Percentiles rank a stretch among this genome's conserved stretches.
Conservation (phyloP, 1,140 invertebrate species). For the Panagrolaimus sp. region DNA sequence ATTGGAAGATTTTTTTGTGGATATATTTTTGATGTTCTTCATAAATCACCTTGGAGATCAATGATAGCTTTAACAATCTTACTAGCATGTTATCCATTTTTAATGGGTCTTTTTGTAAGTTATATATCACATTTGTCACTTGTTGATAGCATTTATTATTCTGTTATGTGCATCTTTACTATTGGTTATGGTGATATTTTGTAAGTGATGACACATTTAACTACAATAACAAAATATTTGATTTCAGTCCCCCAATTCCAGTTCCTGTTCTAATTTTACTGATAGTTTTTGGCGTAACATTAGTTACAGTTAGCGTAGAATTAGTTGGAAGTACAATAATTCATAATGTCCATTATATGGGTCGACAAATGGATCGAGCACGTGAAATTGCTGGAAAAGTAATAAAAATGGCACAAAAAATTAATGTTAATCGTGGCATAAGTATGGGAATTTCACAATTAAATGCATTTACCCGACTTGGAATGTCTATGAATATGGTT, state of each 20-base stretch:
- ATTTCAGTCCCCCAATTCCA: conserved; percentile 23
- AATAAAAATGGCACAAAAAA: conserved; percentile 26
- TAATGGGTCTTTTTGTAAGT: conserved; percentile 13
- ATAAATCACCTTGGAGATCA: neutral
- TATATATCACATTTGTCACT: neutral
- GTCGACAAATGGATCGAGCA: conserved; percentile 24
- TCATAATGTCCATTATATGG: conserved; percentile 31
- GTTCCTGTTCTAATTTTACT: conserved; percentile 20
- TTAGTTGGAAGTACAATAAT: conserved; percentile 20
- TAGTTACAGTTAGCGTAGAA: conserved; percentile 26
- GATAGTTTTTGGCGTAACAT: conserved; percentile 21
- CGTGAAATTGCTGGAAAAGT: neutral
- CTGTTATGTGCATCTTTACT: conserved; percentile 23
- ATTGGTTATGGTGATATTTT: conserved; percentile 27
- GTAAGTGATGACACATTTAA: conserved; percentile 9
- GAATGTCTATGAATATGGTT: conserved; percentile 6
- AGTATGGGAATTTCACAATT: conserved; percentile 18
- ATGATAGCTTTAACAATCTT: conserved; percentile 15
- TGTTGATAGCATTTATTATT: conserved; percentile 22
- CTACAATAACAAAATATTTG: neutral
- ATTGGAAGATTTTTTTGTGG: conserved; percentile 25
- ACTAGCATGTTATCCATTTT: conserved; percentile 21
- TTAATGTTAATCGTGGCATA: conserved; percentile 18
- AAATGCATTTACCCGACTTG: conserved; percentile 12
- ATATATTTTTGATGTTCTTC: conserved; percentile 18